Base-by-base conservation (phyloP, 2,888 invertebrate species). In the Parnassius smintheus region DNA sequence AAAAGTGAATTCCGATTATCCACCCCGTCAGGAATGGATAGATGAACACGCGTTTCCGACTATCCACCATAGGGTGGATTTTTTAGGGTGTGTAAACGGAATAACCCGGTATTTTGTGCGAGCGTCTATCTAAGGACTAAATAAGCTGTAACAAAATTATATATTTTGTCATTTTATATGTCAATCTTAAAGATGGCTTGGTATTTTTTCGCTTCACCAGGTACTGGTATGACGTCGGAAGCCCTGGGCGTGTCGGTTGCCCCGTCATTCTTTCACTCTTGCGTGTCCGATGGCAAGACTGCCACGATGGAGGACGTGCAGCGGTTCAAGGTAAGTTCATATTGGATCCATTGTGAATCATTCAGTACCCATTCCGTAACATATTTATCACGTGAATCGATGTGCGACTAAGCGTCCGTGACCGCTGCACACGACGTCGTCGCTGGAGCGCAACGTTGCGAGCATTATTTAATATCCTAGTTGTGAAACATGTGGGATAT, bases 241-340 rank as follows among this genome's bases (percentile, higher is more conserved):
- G 98, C 98, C 51, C 93, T 98, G 72, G 98, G 98, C 68, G 98
- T 98, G 76, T 97, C 97, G 50, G 98, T 98, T 56, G 98, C 98
- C 60, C 98, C 98, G 25, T 98, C 98, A 74, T 97, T 98, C 88
- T 98, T 98, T 92, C 98, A 98, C 89, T 96, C 97, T 72, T 98
- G 98, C 92, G 98, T 98, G 77, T 96, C 97, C 77, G 97, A 98
- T 86, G 98, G 98, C 68, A 97, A 98, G 92, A 96, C 97, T 56
- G 98, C 98, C 67, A 96, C 97, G 87, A 97, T 98, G 96, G 98
- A 98, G 92, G 98, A 98, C 89, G 97, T 98, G 65, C 94, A 97
- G 82, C 94, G 98, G 81, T 98, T 96, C 92, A 98, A 98, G 96
- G 97, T 97, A 86, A 88, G 88, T 72, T 54, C 45, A 41, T 50